phyloP scores from a whole-genome alignment of 1,140 invertebrate species.

The Zaprionus inermis region DNA sequence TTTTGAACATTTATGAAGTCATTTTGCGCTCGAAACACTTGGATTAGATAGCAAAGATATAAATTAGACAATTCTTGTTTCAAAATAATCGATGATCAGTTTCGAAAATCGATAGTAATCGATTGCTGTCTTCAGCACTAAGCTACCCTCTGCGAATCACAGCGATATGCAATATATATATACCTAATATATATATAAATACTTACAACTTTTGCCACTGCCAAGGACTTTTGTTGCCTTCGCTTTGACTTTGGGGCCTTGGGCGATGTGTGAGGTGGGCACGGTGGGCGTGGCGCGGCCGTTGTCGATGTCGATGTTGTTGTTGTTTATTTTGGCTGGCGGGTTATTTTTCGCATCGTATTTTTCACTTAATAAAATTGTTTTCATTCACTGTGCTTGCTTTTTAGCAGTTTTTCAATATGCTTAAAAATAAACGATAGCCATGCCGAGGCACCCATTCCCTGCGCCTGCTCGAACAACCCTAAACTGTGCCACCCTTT shows the following conservation, averaged over 20 bases:
- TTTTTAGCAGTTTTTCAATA: slow-evolving; percentile 73
- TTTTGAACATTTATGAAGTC: too few relatives aligned
- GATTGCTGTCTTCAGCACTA: too few relatives aligned
- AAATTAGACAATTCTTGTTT: too few relatives aligned
- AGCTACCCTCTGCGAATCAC: slow-evolving; percentile 7
- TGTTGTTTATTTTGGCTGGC: slow-evolving; percentile 70
- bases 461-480: background rate
- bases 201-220: slow-evolving; percentile 59
- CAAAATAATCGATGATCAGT: too few relatives aligned
- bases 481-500: slow-evolving; percentile 29
- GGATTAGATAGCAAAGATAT: too few relatives aligned
- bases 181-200: slow-evolving; percentile 15
- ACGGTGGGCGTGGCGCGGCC: background rate
- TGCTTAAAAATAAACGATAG: slow-evolving; percentile 78
- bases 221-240: slow-evolving; percentile 70
- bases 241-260: slow-evolving; percentile 39
- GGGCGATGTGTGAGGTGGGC: slow-evolving; percentile 34
- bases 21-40: too few relatives aligned
- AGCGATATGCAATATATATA: background rate
- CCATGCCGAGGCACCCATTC: slow-evolving; percentile 8
- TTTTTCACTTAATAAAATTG: slow-evolving; percentile 83
- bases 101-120: too few relatives aligned
- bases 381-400: slow-evolving; percentile 71
- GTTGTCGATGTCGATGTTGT: slow-evolving; percentile 9
- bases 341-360: slow-evolving; percentile 78